These are phyloP conservation scores for Parasteatoda lunata DNA, from an alignment of 2,888 invertebrate species.

Conservation along the genomic window DNA sequence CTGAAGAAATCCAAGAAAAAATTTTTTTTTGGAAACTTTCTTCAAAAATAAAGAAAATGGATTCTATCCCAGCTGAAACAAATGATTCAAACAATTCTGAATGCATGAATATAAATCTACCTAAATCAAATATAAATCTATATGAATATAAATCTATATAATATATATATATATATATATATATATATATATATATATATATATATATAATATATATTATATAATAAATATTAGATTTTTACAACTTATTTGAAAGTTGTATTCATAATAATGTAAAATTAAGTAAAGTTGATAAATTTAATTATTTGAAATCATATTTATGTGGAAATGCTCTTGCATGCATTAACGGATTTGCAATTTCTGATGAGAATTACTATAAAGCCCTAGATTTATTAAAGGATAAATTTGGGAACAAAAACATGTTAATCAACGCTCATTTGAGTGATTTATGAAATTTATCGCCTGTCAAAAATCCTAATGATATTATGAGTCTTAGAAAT, in stretches of 20 bases:
- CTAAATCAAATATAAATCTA: too few relatives aligned
- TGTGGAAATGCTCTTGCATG: background rate
- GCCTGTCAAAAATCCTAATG: background rate
- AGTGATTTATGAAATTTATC: background rate
- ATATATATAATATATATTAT: too few relatives aligned
- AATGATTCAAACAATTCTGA: background rate
- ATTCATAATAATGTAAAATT: background rate
- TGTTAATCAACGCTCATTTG: too few relatives aligned
- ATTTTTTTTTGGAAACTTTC: background rate
- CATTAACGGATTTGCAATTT: background rate
- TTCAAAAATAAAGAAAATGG: background rate
- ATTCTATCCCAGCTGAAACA: background rate
- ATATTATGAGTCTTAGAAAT: background rate
- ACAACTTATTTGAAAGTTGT: too few relatives aligned
- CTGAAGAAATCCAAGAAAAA: too few relatives aligned
- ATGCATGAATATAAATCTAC: background rate
- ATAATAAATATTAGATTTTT: background rate
- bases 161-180: too few relatives aligned
- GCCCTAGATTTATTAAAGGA: background rate
- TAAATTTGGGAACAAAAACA: too few relatives aligned
- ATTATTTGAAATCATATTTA: background rate
- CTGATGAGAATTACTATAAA: background rate
- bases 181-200: too few relatives aligned
- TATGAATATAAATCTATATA: too few relatives aligned
- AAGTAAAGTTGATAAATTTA: background rate